These are phyloP conservation scores for Sparus aurata DNA, from an alignment of 2,797 vertebrate species.

Conservation along the genomic window DNA sequence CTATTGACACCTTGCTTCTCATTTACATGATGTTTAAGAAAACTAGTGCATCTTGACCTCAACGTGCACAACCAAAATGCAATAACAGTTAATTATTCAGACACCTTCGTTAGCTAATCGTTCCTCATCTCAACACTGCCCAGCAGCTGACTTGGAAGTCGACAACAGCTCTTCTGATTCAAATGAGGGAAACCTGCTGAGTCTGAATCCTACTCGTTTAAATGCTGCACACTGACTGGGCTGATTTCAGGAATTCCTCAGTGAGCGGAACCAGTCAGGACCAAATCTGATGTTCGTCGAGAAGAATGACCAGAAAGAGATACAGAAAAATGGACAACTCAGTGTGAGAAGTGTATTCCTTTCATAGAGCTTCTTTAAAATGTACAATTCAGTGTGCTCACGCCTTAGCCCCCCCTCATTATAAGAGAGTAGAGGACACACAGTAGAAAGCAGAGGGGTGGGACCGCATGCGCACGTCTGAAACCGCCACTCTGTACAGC, in stretches of 20 bases:
- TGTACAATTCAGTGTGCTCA: constrained; percentile 2
- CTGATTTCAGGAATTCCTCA: too few species aligned
- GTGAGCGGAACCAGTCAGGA: too few species aligned
- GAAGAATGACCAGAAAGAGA: too few species aligned
- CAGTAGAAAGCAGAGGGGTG: constrained; percentile 48
- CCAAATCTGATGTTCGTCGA: too few species aligned
- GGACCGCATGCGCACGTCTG: constrained; percentile 47
- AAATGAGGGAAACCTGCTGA: too few species aligned
- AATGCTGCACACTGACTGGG: too few species aligned
- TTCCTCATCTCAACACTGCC: background rate
- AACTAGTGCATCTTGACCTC: background rate
- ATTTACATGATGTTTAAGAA: background rate
- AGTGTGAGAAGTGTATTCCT: background rate
- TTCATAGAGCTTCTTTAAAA: constrained; percentile 12
- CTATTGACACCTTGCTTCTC: too few species aligned
- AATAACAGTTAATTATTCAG: background rate
- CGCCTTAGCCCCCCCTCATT: constrained; percentile 55
- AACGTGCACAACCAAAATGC: background rate
- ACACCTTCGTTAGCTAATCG: background rate
- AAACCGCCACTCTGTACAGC: constrained; percentile 56
- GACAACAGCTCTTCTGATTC: background rate
- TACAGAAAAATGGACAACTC: background rate
- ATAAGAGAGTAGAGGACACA: constrained; percentile 41
- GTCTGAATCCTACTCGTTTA: too few species aligned
- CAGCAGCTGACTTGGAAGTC: constrained; percentile 2